Evolutionary conservation across 2,888 invertebrate genomes (phyloP).

Genomic region (Eupithecia inturbata): DNA sequence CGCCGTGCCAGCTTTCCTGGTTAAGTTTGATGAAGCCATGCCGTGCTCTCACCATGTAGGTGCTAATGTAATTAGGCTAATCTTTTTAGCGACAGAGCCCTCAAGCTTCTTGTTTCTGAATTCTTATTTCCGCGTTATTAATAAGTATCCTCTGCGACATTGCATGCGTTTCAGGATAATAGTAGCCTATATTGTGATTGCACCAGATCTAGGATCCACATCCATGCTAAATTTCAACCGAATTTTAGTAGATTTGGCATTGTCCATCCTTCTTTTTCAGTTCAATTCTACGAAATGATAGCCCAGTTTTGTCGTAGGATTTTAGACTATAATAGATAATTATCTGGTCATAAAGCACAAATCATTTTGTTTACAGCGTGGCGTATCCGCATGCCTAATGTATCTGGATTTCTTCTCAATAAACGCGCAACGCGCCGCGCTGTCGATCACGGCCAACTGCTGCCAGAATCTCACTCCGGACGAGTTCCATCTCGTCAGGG

Average conservation of each 20-base stretch:
- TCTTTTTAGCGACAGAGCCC: neutral
- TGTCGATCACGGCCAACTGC: constrained; percentile 98
- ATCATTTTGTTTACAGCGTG: constrained; percentile 86
- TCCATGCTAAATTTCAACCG: no score
- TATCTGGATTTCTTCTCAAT: constrained; percentile 99
- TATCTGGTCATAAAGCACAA: neutral
- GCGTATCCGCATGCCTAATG: constrained; percentile 97
- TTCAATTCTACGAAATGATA: neutral
- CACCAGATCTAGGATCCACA: neutral
- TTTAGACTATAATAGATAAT: neutral
- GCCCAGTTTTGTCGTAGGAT: neutral
- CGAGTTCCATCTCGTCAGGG: constrained; percentile 96
- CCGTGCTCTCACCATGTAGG: no score
- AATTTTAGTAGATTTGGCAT: neutral
- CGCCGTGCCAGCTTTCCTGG: no score
- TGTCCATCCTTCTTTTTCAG: no score
- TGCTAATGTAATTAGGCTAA: neutral
- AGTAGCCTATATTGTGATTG: neutral
- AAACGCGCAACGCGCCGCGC: constrained; percentile 97
- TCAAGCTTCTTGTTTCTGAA: neutral
- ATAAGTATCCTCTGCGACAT: neutral
- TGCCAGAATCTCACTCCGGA: constrained; percentile 96
- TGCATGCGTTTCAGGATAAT: neutral
- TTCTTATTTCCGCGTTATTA: neutral
- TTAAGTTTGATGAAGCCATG: no score